Conservation (phyloP, 2,888 invertebrate species). For the Lithosia quadra region DNA sequence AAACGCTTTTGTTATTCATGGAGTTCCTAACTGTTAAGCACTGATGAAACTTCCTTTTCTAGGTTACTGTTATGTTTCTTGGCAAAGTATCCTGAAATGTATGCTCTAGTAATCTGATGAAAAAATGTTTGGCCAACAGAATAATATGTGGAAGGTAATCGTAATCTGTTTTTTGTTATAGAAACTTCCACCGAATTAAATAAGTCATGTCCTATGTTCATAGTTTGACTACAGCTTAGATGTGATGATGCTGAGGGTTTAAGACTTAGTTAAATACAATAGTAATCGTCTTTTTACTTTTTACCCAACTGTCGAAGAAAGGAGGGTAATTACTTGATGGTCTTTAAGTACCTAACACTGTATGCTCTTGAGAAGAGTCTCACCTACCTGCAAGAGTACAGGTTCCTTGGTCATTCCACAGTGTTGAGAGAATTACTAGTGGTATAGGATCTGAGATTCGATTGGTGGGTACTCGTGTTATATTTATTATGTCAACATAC, state of each 20-base stretch:
- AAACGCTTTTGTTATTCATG: conserved; percentile 26
- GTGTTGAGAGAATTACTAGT: no score
- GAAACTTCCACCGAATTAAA: background rate
- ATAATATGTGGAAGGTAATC: background rate
- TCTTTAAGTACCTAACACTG: background rate
- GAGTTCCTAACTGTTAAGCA: background rate
- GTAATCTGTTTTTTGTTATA: background rate
- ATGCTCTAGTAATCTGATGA: background rate
- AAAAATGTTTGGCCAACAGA: background rate
- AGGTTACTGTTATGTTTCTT: background rate
- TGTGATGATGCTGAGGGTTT: background rate
- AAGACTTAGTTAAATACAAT: no score
- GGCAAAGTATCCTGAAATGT: background rate
- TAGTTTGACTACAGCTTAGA: background rate
- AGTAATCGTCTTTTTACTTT: no score
- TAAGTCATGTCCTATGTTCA: background rate
- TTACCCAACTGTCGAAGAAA: no score
- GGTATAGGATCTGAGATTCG: no score
- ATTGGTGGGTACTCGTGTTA: no score
- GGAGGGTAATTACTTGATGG: no score
- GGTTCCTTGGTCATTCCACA: no score
- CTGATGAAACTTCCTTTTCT: conserved; percentile 5
- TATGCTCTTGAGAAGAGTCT: no score
- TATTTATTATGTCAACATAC: no score
- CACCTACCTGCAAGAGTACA: no score